Evolutionary conservation across 2,888 invertebrate genomes (phyloP), one percentile per base, ranked within the genome.

Genomic region (Desoria tigrina): DNA sequence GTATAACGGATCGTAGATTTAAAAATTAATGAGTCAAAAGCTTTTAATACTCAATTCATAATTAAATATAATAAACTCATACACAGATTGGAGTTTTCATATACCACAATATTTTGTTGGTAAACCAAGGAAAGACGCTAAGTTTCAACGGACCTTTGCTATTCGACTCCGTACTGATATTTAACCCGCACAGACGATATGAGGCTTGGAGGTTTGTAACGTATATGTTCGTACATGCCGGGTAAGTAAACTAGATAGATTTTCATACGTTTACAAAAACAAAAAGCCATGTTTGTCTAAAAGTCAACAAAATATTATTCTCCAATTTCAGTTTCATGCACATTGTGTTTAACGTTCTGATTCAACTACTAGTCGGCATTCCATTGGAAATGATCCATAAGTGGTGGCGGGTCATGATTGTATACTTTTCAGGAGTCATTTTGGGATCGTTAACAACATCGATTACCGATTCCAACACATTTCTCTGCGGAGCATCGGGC

Each of bases 161-260:
- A 0, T 86, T 90, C 39, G 89, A 92, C 9, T 87, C 87, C 60
- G 80, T 89, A 2, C 88, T 95, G 74, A 92, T 97, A 72, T 96
- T 94, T 81, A 88, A 92, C 82, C 97, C 97, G 0, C 84, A 87
- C 68, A 86, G 87, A 78, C 85, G 96, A 68, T 84, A 88, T 61
- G 90, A 99, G 82, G 89, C 88, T 0, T 99, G 98, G 98, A 84
- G 98, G 77, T 98, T 88, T 80, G 77, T 95, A 55, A 90, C 92
- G 0, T 99, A 99, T 79, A 96, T 96, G 94, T 88, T 97, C 79
- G 92, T 97, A 26, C 97, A 97, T 81, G 90, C 93, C 69, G 94
- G 94, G 90, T 90, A 79, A 84, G 86, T n/a, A n/a, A n/a, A n/a
- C n/a, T n/a, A n/a, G n/a, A n/a, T n/a, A n/a, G n/a, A n/a, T n/a